A percentile compares a stretch with the other conserved stretches of the same genome.
These are phyloP conservation scores for Keiferia lycopersicella DNA, from an alignment of 2,888 invertebrate species.

Conservation along the genomic window DNA sequence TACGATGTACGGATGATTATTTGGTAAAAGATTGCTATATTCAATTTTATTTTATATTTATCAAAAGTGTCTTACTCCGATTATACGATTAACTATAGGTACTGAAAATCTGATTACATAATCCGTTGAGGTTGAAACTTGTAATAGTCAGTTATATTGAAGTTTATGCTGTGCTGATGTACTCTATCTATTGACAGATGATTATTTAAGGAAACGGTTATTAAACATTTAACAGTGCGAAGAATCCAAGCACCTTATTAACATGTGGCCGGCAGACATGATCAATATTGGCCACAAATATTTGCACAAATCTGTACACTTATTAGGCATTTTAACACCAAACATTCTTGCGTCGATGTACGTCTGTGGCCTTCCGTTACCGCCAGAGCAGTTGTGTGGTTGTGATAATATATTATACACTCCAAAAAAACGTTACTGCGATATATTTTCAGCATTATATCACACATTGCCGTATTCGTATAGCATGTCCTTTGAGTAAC, in stretches of 20 bases:
- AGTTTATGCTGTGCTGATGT: background rate
- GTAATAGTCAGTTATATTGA: no score
- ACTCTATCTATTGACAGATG: background rate
- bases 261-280: constrained; percentile 61
- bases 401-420: background rate
- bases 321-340: constrained; percentile 73
- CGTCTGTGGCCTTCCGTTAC: constrained; percentile 40
- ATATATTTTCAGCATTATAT: background rate
- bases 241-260: constrained; percentile 57
- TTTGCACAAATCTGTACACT: constrained; percentile 71
- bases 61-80: no score
- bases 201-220: constrained; percentile 44
- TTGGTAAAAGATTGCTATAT: no score
- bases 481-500: background rate
- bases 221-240: constrained; percentile 48
- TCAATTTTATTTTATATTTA: no score
- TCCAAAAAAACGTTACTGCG: background rate
- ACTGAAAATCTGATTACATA: no score
- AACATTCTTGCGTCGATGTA: constrained; percentile 59
- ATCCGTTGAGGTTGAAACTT: no score
- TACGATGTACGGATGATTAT: no score
- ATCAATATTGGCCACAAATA: constrained; percentile 66
- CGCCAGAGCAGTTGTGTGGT: constrained; percentile 7
- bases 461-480: background rate
- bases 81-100: no score